Evolutionary conservation across 2,888 invertebrate species (phyloP).

Genomic region (Lasioglossum calceatum): DNA sequence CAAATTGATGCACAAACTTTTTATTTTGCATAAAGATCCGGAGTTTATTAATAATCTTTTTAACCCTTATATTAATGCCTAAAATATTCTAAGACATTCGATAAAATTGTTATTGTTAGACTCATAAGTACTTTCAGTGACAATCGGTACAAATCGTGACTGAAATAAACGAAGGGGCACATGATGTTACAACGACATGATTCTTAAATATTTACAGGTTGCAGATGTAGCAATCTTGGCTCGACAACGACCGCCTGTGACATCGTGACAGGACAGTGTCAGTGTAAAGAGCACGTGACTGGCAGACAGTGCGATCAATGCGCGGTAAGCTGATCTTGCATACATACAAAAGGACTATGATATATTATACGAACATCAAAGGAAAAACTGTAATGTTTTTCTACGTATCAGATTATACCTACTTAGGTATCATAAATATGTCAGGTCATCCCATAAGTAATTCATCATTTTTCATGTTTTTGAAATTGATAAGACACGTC

Average conservation of each 20-base stretch:
- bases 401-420: not conserved
- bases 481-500: not conserved
- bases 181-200: not conserved
- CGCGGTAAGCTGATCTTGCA: slow-evolving; percentile 85
- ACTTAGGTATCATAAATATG: not conserved
- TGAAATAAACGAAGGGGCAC: not conserved
- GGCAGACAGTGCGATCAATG: slow-evolving; percentile 92
- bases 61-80: not conserved
- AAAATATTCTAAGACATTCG: not conserved
- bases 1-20: no score
- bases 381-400: not conserved
- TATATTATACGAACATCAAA: not conserved
- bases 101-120: not conserved
- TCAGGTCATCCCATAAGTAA: not conserved
- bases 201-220: slow-evolving; percentile 89
- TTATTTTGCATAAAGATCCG: no score
- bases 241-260: slow-evolving; percentile 90
- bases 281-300: slow-evolving; percentile 89
- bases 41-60: not conserved
- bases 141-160: not conserved
- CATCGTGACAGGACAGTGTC: slow-evolving; percentile 91
- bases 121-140: not conserved
- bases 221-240: slow-evolving; percentile 92
- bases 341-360: not conserved
- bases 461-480: not conserved